These are phyloP conservation scores for Chloroceryle inda DNA, from an alignment of 2,797 vertebrate genomes.

Conservation along the genomic window DNA sequence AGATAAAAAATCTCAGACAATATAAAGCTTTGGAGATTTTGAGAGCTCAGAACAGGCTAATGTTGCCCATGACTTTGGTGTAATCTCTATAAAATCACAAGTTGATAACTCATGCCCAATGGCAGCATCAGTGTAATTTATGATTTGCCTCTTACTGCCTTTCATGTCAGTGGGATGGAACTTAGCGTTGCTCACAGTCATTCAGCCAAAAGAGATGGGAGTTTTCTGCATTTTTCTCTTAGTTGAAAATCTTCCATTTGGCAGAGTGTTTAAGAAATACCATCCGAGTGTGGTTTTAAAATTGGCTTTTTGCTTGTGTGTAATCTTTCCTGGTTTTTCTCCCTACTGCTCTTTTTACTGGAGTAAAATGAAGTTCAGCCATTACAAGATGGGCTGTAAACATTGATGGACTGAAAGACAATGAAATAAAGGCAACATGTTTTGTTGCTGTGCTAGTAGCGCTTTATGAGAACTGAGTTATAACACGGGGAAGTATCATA, in stretches of 20 bases:
- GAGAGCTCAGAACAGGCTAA: not conserved
- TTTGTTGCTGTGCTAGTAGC: not conserved
- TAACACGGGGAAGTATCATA: not conserved
- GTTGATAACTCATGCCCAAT: not conserved
- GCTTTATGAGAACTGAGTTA: not conserved
- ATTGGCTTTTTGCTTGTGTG: not conserved
- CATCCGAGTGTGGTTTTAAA: not conserved
- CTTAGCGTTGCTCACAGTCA: not conserved
- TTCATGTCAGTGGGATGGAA: not conserved
- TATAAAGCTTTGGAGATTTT: not conserved
- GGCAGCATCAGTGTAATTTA: constrained; percentile 20
- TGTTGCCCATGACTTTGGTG: not conserved
- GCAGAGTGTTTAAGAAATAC: constrained; percentile 19
- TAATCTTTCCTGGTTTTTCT: constrained; percentile 9
- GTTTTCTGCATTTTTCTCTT: constrained; percentile 39
- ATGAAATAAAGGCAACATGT: not conserved
- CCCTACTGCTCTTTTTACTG: not conserved
- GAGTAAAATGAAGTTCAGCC: not conserved
- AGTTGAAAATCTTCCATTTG: constrained; percentile 20
- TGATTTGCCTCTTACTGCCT: not conserved
- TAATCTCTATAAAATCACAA: not conserved
- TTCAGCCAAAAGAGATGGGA: constrained; percentile 1
- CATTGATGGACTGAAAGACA: not conserved
- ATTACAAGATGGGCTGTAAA: not conserved
- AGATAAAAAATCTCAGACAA: not conserved